These are phyloP conservation scores for Drosophila pullipes DNA, from an alignment of 2,888 invertebrate genomes.

Conservation along the genomic window DNA sequence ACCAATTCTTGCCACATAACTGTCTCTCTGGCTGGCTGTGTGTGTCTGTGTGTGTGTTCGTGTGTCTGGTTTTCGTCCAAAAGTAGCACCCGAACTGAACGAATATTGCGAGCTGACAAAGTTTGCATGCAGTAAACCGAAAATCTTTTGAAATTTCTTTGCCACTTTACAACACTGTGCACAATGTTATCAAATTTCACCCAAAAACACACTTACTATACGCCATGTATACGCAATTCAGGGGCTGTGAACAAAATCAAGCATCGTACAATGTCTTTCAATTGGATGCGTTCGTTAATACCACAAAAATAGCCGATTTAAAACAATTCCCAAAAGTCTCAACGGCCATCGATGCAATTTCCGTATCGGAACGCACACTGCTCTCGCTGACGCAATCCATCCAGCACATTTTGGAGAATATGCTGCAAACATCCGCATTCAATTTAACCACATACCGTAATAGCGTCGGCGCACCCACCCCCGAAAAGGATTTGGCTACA, in stretches of 20 bases:
- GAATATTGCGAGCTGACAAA: conserved; percentile 21
- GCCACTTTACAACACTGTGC: conserved; percentile 20
- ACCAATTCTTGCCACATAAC: conserved; percentile 14
- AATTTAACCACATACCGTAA: conserved; percentile 84
- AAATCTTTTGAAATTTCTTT: conserved; percentile 50
- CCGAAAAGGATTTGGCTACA: conserved; percentile 85
- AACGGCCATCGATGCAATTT: conserved; percentile 83
- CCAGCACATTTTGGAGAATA: conserved; percentile 84
- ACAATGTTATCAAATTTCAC: not conserved
- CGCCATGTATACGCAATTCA: conserved; percentile 82
- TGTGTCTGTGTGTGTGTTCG: conserved; percentile 1
- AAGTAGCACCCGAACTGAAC: conserved; percentile 19
- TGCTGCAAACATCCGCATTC: conserved; percentile 84
- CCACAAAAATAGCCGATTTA: conserved; percentile 87
- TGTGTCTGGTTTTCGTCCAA: conserved; percentile 13
- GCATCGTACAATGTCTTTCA: conserved; percentile 91
- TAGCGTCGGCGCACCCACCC: conserved; percentile 84
- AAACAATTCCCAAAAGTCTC: conserved; percentile 85
- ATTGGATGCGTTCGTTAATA: conserved; percentile 89
- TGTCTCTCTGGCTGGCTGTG: not conserved
- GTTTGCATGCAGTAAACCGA: conserved; percentile 29
- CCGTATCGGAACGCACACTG: conserved; percentile 83
- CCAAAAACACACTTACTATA: conserved; percentile 1
- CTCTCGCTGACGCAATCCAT: conserved; percentile 84
- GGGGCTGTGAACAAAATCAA: conserved; percentile 90